A percentile compares a stretch with the other conserved stretches of the same genome.
These are phyloP conservation scores for Eupeodes corollae DNA, from an alignment of 1,140 invertebrate genomes.

Conservation along the genomic window DNA sequence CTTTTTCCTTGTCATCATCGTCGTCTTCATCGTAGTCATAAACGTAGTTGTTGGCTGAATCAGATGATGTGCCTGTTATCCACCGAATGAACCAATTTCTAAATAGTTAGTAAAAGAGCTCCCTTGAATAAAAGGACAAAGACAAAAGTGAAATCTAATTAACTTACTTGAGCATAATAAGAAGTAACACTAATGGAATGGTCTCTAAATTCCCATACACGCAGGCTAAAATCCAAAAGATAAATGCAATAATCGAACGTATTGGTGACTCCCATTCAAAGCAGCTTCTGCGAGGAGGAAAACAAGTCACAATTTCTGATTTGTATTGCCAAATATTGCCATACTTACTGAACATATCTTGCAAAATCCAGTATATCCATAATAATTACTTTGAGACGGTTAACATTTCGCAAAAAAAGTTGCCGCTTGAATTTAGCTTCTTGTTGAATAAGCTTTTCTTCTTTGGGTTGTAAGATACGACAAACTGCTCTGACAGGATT, in stretches of 20 bases:
- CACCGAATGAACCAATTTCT: conserved; percentile 47
- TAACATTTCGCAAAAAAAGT: conserved; percentile 86
- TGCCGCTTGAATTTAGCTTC: conserved; percentile 93
- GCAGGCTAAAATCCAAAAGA: conserved; percentile 56
- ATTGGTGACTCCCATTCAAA: conserved; percentile 93
- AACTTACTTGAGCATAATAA: conserved; percentile 63
- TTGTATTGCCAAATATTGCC: not conserved
- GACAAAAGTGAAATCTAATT: not conserved
- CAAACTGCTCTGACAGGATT: conserved; percentile 79
- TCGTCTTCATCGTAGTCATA: conserved; percentile 63
- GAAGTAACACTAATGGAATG: conserved; percentile 61
- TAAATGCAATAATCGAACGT: conserved; percentile 76
- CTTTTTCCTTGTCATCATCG: conserved; percentile 68
- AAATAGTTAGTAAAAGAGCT: not conserved
- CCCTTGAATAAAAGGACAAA: not conserved
- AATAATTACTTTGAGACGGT: conserved; percentile 81
- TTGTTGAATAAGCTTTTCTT: conserved; percentile 88
- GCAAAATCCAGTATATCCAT: conserved; percentile 80
- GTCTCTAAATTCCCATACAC: conserved; percentile 58
- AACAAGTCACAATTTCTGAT: not conserved
- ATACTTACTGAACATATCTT: conserved; percentile 80
- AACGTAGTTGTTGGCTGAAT: conserved; percentile 63
- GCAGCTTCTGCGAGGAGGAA: conserved; percentile 61
- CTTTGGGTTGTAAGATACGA: conserved; percentile 87
- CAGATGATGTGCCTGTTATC: conserved; percentile 40